These are phyloP conservation scores for Sprattus sprattus DNA, from an alignment of 2,113 vertebrate species.

Conservation along the genomic window DNA sequence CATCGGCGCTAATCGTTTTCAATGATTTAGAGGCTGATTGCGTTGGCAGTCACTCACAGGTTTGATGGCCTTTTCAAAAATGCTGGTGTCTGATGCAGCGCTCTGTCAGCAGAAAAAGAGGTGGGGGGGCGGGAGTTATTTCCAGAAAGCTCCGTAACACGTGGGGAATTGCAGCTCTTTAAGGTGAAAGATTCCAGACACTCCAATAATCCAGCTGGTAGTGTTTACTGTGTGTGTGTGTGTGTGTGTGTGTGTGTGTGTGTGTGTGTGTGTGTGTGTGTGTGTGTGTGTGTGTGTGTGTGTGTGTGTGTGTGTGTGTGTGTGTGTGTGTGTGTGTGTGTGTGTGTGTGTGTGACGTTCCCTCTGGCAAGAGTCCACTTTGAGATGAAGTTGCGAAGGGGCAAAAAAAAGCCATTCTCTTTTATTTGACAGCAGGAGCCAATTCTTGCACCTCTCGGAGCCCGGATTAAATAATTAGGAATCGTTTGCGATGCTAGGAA, in stretches of 20 bases:
- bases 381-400: conserved; percentile 37
- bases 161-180: background rate
- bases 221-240: background rate
- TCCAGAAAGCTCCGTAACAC: background rate
- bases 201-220: background rate
- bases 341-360: background rate
- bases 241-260: no score
- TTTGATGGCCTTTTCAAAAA: conserved; percentile 11
- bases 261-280: no score
- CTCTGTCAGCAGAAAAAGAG: background rate
- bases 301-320: background rate
- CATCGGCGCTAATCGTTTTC: background rate
- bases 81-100: background rate
- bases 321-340: no score
- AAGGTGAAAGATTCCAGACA: background rate
- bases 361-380: conserved; percentile 18
- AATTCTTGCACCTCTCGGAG: conserved; percentile 25
- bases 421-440: conserved; percentile 27
- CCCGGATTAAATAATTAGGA: conserved; percentile 30
- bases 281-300: no score
- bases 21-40: conserved; percentile 9
- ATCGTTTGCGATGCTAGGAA: conserved; percentile 7
- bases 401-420: background rate
- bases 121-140: background rate
- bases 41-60: conserved; percentile 5